A percentile compares a stretch with the other conserved stretches of the same genome.
Evolutionary conservation across 2,888 invertebrate genomes (phyloP).

Genomic region (Callyntrura guangdongensis): DNA sequence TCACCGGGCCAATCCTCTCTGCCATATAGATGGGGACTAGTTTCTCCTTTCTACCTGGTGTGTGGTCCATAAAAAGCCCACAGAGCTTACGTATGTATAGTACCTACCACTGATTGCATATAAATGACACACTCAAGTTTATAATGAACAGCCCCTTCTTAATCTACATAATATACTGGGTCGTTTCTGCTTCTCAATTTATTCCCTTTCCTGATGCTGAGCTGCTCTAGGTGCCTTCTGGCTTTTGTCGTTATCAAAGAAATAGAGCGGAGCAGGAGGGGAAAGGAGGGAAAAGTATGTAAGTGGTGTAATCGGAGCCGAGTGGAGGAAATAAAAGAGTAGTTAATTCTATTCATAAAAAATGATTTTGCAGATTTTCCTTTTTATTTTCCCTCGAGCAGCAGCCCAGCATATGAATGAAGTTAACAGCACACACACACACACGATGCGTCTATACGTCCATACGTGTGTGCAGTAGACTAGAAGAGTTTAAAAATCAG

Average conservation of each 20-base stretch:
- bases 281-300: too few relatives aligned
- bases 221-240: conserved; percentile 3
- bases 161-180: too few relatives aligned
- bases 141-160: background rate
- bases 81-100: too few relatives aligned
- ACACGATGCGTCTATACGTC: background rate
- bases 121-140: too few relatives aligned
- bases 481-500: background rate
- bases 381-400: background rate
- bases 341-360: conserved; percentile 45
- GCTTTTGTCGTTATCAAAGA: conserved; percentile 8
- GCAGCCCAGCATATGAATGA: background rate
- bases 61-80: background rate
- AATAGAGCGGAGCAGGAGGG: background rate
- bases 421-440: too few relatives aligned
- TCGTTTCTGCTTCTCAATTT: too few relatives aligned
- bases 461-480: background rate
- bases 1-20: too few relatives aligned
- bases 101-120: too few relatives aligned
- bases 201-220: background rate
- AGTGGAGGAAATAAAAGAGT: conserved; percentile 10
- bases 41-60: too few relatives aligned
- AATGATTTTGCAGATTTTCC: conserved; percentile 43
- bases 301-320: conserved; percentile 26
- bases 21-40: too few relatives aligned